Conservation (phyloP, 2,888 invertebrate genomes). For the Drosophila meridiana region DNA sequence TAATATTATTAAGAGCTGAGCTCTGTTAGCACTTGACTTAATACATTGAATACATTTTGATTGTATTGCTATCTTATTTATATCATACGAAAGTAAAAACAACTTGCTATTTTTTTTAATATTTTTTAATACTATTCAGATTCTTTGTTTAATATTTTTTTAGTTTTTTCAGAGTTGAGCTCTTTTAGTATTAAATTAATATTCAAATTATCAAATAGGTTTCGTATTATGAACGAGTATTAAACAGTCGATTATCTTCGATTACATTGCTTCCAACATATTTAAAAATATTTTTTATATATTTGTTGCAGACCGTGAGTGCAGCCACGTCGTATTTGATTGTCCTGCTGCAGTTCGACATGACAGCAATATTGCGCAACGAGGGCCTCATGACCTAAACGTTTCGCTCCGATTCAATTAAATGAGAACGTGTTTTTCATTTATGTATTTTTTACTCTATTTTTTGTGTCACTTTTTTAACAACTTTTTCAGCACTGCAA, state of each 20-base stretch:
- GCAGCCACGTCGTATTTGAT: conserved; percentile 85
- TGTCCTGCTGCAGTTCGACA: conserved; percentile 85
- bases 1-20: too few species aligned
- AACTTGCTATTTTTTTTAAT: too few species aligned
- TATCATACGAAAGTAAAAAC: too few species aligned
- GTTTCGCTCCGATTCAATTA: conserved; percentile 38
- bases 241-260: background rate
- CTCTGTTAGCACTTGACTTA: too few species aligned
- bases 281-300: background rate
- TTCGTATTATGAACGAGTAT: background rate
- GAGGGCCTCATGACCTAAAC: conserved; percentile 75
- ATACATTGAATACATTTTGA: too few species aligned
- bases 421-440: background rate
- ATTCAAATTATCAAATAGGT: background rate
- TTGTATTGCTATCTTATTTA: too few species aligned
- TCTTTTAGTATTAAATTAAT: too few species aligned
- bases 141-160: too few species aligned
- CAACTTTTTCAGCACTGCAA: conserved; percentile 7
- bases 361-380: conserved; percentile 79
- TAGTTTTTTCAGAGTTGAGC: too few species aligned
- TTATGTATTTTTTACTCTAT: conserved; percentile 13
- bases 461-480: conserved; percentile 7
- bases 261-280: background rate
- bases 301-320: conserved; percentile 81
- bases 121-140: too few species aligned